Evolutionary conservation across 2,888 invertebrate genomes (phyloP), one percentile per base, ranked within the genome.

Genomic region (Frankliniella fusca): DNA sequence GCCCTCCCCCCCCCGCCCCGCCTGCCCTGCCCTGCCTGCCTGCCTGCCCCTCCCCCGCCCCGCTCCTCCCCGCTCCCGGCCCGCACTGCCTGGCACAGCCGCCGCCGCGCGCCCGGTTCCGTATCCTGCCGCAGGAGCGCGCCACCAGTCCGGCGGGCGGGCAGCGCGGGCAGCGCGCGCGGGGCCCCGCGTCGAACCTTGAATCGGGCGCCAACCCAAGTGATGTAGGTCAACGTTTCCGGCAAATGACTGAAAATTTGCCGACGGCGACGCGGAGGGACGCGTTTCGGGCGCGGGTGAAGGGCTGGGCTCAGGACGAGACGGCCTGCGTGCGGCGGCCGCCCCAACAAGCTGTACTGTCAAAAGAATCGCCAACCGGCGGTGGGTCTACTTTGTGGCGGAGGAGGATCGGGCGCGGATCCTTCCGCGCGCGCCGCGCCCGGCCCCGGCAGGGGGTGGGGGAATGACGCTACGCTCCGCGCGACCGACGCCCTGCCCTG

Each of bases 171-270:
- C 70, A 23, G 5, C 70, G 70, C 70, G 23, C 70, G 11, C 23
- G 23, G 23, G 70, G 70, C 70, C 11, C 70, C 9, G 70, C 23
- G n/a, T 27, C 70, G 70, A 76, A 27, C 23, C n/a, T 76, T 76
- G 70, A 76, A 76, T 76, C 70, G 70, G 70, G 23, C 70, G 70
- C 70, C 70, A 76, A 76, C 27, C 27, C 70, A 76, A 76, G 70
- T 27, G 70, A 76, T 76, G 70, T 76, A 76, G 70, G 70, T 76
- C 70, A 76, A 76, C n/a, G 70, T 76, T 76, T 76, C 70, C 70
- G 70, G 70, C 70, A 76, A 76, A 76, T 76, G 61, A 61, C 20
- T 61, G 61, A 61, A 61, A 61, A 61, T 18, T 61, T n/a, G 15
- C 38, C 61, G 61, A 61, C 0, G 61, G n/a, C 12, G 15, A 1